Evolutionary conservation across 2,797 vertebrate species (phyloP), one percentile per base, ranked within the genome.

Genomic region (Rhinophrynus dorsalis): DNA sequence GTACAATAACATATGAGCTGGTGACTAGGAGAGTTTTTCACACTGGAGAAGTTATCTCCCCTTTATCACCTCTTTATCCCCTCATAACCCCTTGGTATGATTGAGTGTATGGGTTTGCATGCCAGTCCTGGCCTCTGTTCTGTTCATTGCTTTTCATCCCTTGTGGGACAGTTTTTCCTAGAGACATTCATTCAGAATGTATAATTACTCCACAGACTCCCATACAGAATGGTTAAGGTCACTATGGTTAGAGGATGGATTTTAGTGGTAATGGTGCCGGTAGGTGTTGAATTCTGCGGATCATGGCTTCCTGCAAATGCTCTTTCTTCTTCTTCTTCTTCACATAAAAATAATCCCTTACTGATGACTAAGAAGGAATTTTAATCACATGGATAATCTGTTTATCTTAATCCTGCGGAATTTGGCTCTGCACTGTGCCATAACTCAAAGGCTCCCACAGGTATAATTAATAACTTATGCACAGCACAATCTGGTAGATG

Each of bases 351-450:
- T 72, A 65, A 72, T 64, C 52, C 60, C 33, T 57, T 38, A 13
- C 68, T 51, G 60, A 58, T 42, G 60, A 65, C 52, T 72, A 58
- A 58, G 64, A 58, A 64, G 51, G 60, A 64, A 71, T 57, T 56
- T 58, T 64, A 62, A 64, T 64, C 63, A 63, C 23, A 13, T 15
- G 3, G 52, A 24, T 72, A 72, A 72, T 72, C 60, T 64, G 42
- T 72, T 72, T 72, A 72, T 50, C 60, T 58, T 72, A 65, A 72
- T 72, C 60, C 44, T 5, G 18, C 33, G 68, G 68, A 65, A 72
- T 72, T 58, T 63, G 58, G 26, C 35, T 20, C 51, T 30, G 33
- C 12, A 6, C 21, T 21, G 8, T 12, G n/a, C 60, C 68, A 48
- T 48, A 56, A 42, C 52, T 44, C 13, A 7, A 26, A 21, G 58